Conservation (phyloP, 2,888 invertebrate genomes). For the Cepaea hortensis region DNA sequence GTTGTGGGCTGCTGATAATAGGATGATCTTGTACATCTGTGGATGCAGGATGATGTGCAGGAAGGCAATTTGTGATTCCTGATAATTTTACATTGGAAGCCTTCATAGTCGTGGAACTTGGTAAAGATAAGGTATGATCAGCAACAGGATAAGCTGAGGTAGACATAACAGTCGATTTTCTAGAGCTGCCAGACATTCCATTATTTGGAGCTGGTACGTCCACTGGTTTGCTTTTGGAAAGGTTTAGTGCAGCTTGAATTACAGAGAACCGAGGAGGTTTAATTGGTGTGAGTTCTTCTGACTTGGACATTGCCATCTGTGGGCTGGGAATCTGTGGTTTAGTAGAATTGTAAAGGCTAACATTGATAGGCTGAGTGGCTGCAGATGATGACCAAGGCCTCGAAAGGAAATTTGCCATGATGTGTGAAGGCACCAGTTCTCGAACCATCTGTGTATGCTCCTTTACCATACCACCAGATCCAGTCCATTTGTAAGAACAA, state of each 20-base stretch:
- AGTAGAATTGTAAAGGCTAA: neutral
- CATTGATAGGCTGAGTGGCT: neutral
- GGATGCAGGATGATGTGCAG: neutral
- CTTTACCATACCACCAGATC: constrained; percentile 47
- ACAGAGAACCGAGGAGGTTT: neutral
- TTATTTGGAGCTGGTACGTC: constrained; percentile 3
- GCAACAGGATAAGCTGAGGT: neutral
- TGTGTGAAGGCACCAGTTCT: constrained; percentile 43
- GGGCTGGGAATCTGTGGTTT: neutral
- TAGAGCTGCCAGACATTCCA: neutral
- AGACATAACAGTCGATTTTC: neutral
- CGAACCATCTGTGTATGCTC: constrained; percentile 45
- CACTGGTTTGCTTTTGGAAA: constrained; percentile 10
- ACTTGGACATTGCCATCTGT: neutral
- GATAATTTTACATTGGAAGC: constrained; percentile 6
- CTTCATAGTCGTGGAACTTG: neutral
- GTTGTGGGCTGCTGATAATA: neutral
- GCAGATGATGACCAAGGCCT: neutral
- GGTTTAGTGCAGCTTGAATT: constrained; percentile 18
- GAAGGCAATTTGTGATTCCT: too few species aligned
- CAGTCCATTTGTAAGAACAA: constrained; percentile 50
- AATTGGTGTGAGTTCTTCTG: neutral
- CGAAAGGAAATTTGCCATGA: constrained; percentile 39
- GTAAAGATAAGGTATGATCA: neutral
- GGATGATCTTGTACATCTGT: neutral